Evolutionary conservation across 2,888 invertebrate genomes (phyloP).

Genomic region (Drosophila kuntzei): DNA sequence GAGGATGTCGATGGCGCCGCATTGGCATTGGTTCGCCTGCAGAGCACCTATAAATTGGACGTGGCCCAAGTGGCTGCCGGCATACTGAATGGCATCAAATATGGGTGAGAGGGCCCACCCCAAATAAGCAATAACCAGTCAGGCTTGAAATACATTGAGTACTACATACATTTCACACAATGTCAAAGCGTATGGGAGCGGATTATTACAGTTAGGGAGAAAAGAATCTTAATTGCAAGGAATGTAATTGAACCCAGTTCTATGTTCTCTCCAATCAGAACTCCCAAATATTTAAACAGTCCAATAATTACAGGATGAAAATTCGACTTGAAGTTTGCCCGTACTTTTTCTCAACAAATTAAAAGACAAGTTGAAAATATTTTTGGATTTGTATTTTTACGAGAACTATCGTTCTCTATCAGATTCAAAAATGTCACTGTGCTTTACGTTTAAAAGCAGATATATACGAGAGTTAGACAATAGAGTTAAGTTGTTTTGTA

Average conservation of each 20-base stretch:
- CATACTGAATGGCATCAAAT: slow-evolving; percentile 92
- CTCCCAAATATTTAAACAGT: no score
- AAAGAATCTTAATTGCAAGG: background rate
- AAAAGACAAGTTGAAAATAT: no score
- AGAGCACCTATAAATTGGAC: slow-evolving; percentile 96
- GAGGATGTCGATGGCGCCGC: slow-evolving; percentile 98
- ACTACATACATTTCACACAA: slow-evolving; percentile 33
- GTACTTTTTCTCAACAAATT: no score
- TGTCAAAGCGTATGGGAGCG: slow-evolving; percentile 33
- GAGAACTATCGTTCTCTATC: no score
- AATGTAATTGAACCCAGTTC: background rate
- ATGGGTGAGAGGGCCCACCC: slow-evolving; percentile 86
- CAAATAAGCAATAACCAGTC: slow-evolving; percentile 75
- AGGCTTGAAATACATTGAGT: slow-evolving; percentile 61
- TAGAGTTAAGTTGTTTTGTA: no score
- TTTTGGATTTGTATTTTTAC: no score
- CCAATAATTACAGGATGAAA: no score
- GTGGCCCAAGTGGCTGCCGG: slow-evolving; percentile 94
- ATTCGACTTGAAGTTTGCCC: no score
- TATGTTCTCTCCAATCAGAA: background rate
- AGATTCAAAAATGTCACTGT: no score
- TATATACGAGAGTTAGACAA: no score
- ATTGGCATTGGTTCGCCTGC: slow-evolving; percentile 95
- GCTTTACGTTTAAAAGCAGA: no score
- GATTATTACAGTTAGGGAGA: background rate